These are phyloP conservation scores for Salvelinus fontinalis DNA, from an alignment of 2,113 vertebrate species.

Conservation along the genomic window DNA sequence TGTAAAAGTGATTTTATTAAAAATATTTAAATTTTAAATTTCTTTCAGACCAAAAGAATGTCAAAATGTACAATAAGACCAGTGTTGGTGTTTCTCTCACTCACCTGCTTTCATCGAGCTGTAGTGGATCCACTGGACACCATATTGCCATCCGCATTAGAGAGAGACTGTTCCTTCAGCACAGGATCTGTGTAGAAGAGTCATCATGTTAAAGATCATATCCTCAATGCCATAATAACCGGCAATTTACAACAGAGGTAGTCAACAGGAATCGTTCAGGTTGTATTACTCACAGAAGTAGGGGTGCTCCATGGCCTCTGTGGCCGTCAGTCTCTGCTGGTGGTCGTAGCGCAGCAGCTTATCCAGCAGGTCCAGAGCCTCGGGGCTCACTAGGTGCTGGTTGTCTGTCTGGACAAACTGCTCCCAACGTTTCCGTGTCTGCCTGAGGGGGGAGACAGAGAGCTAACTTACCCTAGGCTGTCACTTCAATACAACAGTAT, in stretches of 20 bases:
- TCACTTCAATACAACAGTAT: neutral
- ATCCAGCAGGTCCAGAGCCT: constrained; percentile 94
- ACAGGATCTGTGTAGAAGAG: constrained; percentile 82
- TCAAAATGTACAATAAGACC: too few species aligned
- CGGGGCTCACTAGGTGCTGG: constrained; percentile 93
- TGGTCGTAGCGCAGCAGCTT: constrained; percentile 98
- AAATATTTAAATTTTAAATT: too few species aligned
- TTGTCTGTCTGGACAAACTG: constrained; percentile 98
- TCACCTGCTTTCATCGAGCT: constrained; percentile 85
- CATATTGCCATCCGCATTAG: constrained; percentile 88
- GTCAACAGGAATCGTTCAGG: neutral
- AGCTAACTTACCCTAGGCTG: neutral
- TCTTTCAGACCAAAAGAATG: too few species aligned
- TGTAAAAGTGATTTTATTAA: neutral
- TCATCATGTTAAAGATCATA: neutral
- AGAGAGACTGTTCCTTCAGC: constrained; percentile 92
- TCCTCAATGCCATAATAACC: neutral
- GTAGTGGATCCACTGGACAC: constrained; percentile 91
- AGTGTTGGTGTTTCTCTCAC: neutral
- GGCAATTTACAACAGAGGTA: neutral
- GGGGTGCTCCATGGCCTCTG: constrained; percentile 97
- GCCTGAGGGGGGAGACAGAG: constrained; percentile 69
- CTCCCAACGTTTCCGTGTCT: constrained; percentile 97
- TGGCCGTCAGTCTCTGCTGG: constrained; percentile 96
- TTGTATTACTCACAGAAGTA: constrained; percentile 88